Evolutionary conservation across 2,113 vertebrate species (phyloP).

Genomic region (Chroicocephalus ridibundus): DNA sequence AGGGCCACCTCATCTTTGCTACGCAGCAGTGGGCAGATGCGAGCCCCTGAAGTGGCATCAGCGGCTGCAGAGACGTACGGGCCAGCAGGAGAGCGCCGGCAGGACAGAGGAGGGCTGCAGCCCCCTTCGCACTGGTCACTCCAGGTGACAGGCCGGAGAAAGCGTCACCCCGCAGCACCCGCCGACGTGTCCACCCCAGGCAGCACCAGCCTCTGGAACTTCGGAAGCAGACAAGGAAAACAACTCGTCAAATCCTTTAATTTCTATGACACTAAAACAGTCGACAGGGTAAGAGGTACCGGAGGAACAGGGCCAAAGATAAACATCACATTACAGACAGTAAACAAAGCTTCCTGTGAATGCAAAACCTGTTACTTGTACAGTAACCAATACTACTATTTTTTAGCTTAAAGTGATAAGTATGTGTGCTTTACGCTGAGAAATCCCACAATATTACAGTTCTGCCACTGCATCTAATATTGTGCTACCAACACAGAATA

Average conservation of each 20-base stretch:
- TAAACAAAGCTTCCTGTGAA: slow-evolving; percentile 45
- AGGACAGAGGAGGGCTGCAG: background rate
- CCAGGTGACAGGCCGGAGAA: background rate
- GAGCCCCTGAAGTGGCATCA: background rate
- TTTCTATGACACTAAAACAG: slow-evolving; percentile 54
- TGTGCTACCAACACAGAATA: background rate
- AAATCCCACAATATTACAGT: background rate
- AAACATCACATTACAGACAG: slow-evolving; percentile 24
- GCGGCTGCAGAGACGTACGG: rapidly evolving
- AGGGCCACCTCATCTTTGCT: background rate
- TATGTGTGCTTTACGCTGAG: slow-evolving; percentile 4
- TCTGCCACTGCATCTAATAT: background rate
- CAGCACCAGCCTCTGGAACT: background rate
- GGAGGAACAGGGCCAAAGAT: background rate
- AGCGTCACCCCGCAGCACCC: background rate
- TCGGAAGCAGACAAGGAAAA: slow-evolving; percentile 13
- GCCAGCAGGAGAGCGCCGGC: background rate
- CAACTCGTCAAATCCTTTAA: slow-evolving; percentile 59
- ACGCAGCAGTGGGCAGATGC: background rate
- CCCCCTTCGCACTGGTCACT: rapidly evolving
- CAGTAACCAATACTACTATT: background rate
- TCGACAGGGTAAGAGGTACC: slow-evolving; percentile 2
- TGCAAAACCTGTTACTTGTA: background rate
- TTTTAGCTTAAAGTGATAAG: background rate
- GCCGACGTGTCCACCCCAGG: rapidly evolving